Evolutionary conservation across 1,140 invertebrate genomes (phyloP), one percentile per base, ranked within the genome.

Genomic region (Drosophila takahashii): DNA sequence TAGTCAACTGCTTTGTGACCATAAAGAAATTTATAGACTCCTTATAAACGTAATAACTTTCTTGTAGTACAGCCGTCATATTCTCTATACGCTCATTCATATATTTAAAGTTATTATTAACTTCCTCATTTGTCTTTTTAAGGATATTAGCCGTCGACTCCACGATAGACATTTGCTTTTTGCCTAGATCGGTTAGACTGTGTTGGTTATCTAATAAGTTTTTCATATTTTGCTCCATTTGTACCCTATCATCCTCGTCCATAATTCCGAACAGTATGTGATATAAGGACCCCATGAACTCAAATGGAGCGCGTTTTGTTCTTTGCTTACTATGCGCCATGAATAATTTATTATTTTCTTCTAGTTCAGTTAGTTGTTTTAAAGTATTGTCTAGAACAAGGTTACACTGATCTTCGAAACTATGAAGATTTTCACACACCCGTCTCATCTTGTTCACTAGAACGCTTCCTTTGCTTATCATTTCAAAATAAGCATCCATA

Each of bases 41-140:
- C 13, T 27, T 27, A 27, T 47, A 47, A 27, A 48, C 22, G n/a
- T 50, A 50, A 16, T 50, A 16, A 16, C 48, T 11, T 32, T 50
- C 27, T 16, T 18, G 16, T 7, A 52, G 11, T 36, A 29, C 7
- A 0, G 29, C 11, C 3, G 29, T 52, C 29, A 52, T 36, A 52
- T 52, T 36, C 15, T 36, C 16, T 34, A 36, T 52, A 18, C 32
- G 11, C 10, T 36, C 9, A 36, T n/a, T 52, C 11, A 52, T 36
- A 4, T 52, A 22, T 16, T 32, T 34, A 1, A 32, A 36, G 11
- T 36, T 36, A 36, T 36, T 4, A 36, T 36, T 36, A 36, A 36
- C 34, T 36, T 11, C 34, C 34, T 36, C 34, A 36, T 36, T 36
- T 36, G 34, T 36, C 9, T 36, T 36, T 36, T 11, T 36, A 36